phyloP scores from a whole-genome alignment of 2,888 invertebrate species.

The Pheosia tremula region DNA sequence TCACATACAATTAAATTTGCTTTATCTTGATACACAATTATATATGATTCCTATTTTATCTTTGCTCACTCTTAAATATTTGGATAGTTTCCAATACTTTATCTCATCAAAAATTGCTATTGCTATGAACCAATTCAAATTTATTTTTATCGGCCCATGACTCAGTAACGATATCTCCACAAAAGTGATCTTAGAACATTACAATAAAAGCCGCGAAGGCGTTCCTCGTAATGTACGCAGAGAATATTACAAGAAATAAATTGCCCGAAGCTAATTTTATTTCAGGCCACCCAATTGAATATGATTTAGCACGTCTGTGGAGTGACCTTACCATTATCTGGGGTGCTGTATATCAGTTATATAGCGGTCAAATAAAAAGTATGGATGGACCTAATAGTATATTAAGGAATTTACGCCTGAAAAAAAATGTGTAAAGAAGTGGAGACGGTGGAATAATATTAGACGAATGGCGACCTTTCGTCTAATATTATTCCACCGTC shows the following conservation, averaged over 20 bases:
- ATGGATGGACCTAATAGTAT: neutral
- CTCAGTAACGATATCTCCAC: neutral
- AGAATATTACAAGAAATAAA: slow-evolving; percentile 20
- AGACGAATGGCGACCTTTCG: too few species aligned
- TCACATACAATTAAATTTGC: too few species aligned
- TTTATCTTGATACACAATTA: neutral
- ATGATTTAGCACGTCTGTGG: slow-evolving; percentile 36
- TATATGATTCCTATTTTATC: neutral
- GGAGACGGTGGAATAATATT: too few species aligned
- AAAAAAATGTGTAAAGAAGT: neutral
- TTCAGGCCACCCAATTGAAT: slow-evolving; percentile 34
- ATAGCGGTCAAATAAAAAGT: slow-evolving; percentile 21
- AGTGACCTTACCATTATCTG: slow-evolving; percentile 30
- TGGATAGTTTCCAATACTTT: neutral
- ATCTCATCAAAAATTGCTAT: neutral
- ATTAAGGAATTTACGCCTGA: neutral
- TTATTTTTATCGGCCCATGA: neutral
- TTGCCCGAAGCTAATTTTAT: slow-evolving; percentile 29
- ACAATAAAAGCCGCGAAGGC: neutral
- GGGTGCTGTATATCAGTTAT: slow-evolving; percentile 23
- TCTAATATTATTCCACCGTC: too few species aligned
- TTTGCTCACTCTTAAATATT: neutral
- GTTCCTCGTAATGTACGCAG: neutral
- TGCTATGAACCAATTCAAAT: neutral
- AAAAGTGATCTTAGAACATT: neutral